phyloP scores from a whole-genome alignment of 2,888 invertebrate species.

The Ennomos erosarius region DNA sequence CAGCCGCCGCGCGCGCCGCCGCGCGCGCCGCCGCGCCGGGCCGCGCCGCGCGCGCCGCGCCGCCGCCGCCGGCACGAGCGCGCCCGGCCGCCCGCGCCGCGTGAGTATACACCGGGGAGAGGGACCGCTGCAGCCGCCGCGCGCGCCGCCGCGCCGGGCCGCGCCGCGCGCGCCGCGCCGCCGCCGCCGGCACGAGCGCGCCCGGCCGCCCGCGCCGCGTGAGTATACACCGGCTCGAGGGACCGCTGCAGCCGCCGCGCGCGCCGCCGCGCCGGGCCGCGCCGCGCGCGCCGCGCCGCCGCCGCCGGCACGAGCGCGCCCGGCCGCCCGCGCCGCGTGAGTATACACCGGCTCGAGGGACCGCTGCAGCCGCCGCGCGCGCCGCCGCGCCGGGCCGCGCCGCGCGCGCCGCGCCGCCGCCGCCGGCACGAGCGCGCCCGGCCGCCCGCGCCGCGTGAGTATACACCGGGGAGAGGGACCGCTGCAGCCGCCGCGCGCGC shows the following conservation, averaged over 20 bases:
- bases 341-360: neutral
- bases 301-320: neutral
- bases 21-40: slow-evolving; percentile 52
- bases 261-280: slow-evolving; percentile 26
- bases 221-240: neutral
- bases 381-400: slow-evolving; percentile 46
- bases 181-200: slow-evolving; percentile 1
- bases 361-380: slow-evolving; percentile 49
- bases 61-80: slow-evolving; percentile 3
- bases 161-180: slow-evolving; percentile 32
- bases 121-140: slow-evolving; percentile 43
- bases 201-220: neutral
- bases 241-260: slow-evolving; percentile 46
- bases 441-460: neutral
- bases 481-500: slow-evolving; percentile 51
- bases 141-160: slow-evolving; percentile 50
- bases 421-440: neutral
- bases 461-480: neutral
- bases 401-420: slow-evolving; percentile 27
- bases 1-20: slow-evolving; percentile 54
- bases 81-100: neutral
- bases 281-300: slow-evolving; percentile 3
- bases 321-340: neutral
- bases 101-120: neutral
- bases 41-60: slow-evolving; percentile 34